Evolutionary conservation across 2,797 vertebrate genomes (phyloP).

Genomic region (Lepilemur ruficaudatus): DNA sequence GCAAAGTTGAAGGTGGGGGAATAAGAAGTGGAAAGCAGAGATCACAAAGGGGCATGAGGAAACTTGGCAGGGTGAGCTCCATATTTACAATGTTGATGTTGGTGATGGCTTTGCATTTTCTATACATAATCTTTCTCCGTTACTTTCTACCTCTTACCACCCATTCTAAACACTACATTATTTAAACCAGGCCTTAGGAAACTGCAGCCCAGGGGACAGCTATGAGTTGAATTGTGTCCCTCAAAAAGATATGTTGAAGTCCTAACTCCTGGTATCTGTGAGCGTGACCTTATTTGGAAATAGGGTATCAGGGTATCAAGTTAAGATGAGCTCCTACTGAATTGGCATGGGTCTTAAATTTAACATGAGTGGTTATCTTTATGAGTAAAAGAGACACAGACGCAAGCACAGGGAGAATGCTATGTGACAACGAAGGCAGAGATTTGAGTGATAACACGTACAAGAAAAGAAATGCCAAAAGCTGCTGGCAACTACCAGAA

Average conservation of each 20-base stretch:
- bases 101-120: background rate
- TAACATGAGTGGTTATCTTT: background rate
- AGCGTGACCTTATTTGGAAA: background rate
- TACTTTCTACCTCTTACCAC: background rate
- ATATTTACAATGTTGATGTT: background rate
- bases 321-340: background rate
- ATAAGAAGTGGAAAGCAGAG: background rate
- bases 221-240: background rate
- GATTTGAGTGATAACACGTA: background rate
- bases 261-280: background rate
- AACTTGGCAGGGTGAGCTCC: background rate
- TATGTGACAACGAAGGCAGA: background rate
- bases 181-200: background rate
- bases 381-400: background rate
- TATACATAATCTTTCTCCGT: background rate
- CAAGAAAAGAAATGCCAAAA: background rate
- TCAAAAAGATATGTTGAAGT: background rate
- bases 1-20: background rate
- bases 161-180: background rate
- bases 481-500: background rate
- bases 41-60: background rate
- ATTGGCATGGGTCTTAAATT: background rate
- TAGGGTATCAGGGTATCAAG: background rate
- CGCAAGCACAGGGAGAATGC: background rate
- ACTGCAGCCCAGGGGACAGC: accelerated